Percentiles rank a stretch among this genome's conserved stretches.
Evolutionary conservation across 2,888 invertebrate genomes (phyloP).

Genomic region (Chloroclysta siterata): DNA sequence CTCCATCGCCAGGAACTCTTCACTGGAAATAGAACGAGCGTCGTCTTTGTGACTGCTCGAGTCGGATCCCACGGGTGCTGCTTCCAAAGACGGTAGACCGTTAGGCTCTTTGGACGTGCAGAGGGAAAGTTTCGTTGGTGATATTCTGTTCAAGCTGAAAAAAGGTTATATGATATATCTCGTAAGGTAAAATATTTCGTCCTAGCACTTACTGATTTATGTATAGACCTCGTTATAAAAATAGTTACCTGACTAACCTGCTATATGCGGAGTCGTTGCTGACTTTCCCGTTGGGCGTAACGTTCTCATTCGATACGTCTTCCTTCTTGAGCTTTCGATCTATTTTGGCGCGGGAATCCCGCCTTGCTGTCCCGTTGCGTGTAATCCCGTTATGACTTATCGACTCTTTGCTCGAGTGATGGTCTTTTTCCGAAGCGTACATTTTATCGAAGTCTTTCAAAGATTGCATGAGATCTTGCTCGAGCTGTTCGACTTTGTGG

Average conservation of each 20-base stretch:
- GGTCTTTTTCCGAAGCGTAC: slow-evolving; percentile 73
- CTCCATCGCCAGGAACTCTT: slow-evolving; percentile 80
- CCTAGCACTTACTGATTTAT: slow-evolving; percentile 4
- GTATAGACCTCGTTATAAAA: slow-evolving; percentile 19
- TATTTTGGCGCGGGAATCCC: slow-evolving; percentile 59
- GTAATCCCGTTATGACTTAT: slow-evolving; percentile 50
- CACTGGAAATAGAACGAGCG: slow-evolving; percentile 71
- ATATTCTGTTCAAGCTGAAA: slow-evolving; percentile 76
- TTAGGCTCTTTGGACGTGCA: slow-evolving; percentile 71
- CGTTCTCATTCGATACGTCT: slow-evolving; percentile 68
- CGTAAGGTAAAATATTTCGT: not conserved
- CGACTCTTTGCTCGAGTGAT: slow-evolving; percentile 58
- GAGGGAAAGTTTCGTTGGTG: slow-evolving; percentile 77
- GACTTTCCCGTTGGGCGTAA: slow-evolving; percentile 68
- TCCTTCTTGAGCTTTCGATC: slow-evolving; percentile 69
- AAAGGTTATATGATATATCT: not conserved
- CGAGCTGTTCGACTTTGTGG: slow-evolving; percentile 76
- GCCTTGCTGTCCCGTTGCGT: slow-evolving; percentile 63
- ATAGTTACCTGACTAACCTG: slow-evolving; percentile 88
- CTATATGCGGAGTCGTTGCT: slow-evolving; percentile 92
- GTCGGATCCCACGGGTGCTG: slow-evolving; percentile 68
- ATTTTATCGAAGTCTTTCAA: slow-evolving; percentile 80
- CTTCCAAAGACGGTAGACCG: slow-evolving; percentile 61
- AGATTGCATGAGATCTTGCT: slow-evolving; percentile 81
- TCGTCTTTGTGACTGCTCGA: slow-evolving; percentile 73